Conservation (phyloP, 2,797 vertebrate genomes). For the Nannoperca australis region DNA sequence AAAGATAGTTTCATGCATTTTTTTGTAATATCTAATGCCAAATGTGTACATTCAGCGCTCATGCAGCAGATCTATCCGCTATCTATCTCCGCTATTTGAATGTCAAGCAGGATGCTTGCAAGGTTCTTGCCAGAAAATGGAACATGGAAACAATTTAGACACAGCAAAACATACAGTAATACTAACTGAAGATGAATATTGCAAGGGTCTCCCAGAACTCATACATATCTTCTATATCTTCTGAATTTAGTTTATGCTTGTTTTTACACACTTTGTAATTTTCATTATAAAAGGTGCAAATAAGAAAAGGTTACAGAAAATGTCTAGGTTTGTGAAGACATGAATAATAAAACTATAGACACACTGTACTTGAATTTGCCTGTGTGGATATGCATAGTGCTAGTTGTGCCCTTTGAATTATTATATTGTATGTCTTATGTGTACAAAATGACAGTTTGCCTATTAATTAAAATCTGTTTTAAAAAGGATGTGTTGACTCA, state of each 20-base stretch:
- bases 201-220: slow-evolving; percentile 14
- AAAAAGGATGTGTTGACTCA: not conserved
- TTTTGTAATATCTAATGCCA: not conserved
- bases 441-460: not conserved
- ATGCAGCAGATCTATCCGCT: not conserved
- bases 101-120: not conserved
- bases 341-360: slow-evolving; percentile 19
- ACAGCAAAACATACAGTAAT: not conserved
- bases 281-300: slow-evolving; percentile 16
- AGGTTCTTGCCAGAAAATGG: slow-evolving; percentile 27
- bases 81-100: slow-evolving; percentile 13
- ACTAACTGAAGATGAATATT: slow-evolving; percentile 5
- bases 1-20: slow-evolving; percentile 7
- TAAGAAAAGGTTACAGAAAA: not conserved
- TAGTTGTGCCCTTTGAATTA: not conserved
- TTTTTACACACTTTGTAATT: not conserved
- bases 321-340: not conserved
- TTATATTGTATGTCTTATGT: not conserved
- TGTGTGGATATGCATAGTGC: not conserved
- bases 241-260: not conserved
- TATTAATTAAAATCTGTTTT: not conserved
- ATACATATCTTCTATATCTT: slow-evolving; percentile 16
- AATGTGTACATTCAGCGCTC: slow-evolving; percentile 1
- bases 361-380: not conserved
- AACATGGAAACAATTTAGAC: slow-evolving; percentile 22